phyloP scores from a whole-genome alignment of 2,888 invertebrate genomes.

The Clivina fossor region DNA sequence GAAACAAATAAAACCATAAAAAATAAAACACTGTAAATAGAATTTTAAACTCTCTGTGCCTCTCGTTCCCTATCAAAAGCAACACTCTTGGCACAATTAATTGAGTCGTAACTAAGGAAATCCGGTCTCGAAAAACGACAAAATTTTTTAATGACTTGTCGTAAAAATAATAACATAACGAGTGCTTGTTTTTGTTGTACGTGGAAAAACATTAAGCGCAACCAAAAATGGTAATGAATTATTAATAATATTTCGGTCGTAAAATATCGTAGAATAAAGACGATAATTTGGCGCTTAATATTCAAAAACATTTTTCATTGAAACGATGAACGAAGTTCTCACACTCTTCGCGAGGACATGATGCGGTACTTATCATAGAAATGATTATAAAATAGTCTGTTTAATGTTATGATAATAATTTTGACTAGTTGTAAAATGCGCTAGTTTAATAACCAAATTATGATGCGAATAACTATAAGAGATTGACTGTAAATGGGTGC shows the following conservation, averaged over 20 bases:
- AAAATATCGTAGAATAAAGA: slow-evolving; percentile 22
- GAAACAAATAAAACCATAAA: slow-evolving; percentile 17
- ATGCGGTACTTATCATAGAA: too few relatives aligned
- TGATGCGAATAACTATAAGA: too few relatives aligned
- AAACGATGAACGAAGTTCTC: too few relatives aligned
- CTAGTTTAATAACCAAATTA: too few relatives aligned
- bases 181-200: too few relatives aligned
- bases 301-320: too few relatives aligned
- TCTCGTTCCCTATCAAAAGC: slow-evolving; percentile 22
- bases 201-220: slow-evolving; percentile 25
- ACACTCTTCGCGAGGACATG: too few relatives aligned
- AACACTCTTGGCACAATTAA: slow-evolving; percentile 32
- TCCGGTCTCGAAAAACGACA: slow-evolving; percentile 31
- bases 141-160: slow-evolving; percentile 29
- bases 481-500: too few relatives aligned
- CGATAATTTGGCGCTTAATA: slow-evolving; percentile 32
- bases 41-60: slow-evolving; percentile 21
- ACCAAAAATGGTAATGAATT: slow-evolving; percentile 29
- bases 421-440: too few relatives aligned
- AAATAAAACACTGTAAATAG: slow-evolving; percentile 22
- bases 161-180: slow-evolving; percentile 31
- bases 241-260: slow-evolving; percentile 15
- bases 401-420: too few relatives aligned
- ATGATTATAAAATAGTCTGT: too few relatives aligned
- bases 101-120: slow-evolving; percentile 33